A percentile compares a stretch with the other conserved stretches of the same genome.
Conservation (phyloP, 92 coral and sea anemone species). For the Parazoanthus darwini region DNA sequence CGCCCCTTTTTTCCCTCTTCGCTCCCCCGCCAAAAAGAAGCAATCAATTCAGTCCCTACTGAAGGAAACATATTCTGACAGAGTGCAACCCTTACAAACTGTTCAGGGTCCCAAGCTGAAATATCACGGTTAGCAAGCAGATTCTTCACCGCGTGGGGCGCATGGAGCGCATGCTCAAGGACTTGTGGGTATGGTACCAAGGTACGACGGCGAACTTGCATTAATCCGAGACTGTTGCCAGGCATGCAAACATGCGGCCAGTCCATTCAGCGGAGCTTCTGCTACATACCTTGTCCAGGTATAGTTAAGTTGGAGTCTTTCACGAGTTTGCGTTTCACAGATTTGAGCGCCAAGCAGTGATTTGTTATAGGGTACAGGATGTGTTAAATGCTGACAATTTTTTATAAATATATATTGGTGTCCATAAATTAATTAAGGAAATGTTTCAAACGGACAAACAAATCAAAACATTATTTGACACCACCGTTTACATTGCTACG, state of each 20-base stretch:
- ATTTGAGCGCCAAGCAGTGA: background rate
- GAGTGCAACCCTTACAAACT: background rate
- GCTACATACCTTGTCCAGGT: slow-evolving; percentile 34
- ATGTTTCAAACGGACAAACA: no score
- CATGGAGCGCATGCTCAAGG: slow-evolving; percentile 83
- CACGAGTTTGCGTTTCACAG: background rate
- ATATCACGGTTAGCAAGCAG: slow-evolving; percentile 43
- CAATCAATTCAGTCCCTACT: background rate
- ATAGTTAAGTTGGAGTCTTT: background rate
- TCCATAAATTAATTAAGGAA: no score
- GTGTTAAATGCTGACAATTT: no score
- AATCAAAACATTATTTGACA: no score
- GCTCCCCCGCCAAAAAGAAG: no score
- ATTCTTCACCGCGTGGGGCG: slow-evolving; percentile 67
- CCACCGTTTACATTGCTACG: no score
- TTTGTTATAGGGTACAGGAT: background rate
- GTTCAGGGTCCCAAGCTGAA: slow-evolving; percentile 15
- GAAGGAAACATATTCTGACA: background rate
- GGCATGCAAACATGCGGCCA: slow-evolving; percentile 36
- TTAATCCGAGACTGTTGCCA: slow-evolving; percentile 61
- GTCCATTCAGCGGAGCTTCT: slow-evolving; percentile 17
- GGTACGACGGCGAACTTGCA: slow-evolving; percentile 68
- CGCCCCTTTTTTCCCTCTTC: no score
- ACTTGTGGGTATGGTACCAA: slow-evolving; percentile 75
- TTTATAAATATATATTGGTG: no score